These are phyloP conservation scores for Bettongia penicillata DNA, from an alignment of 2,113 vertebrate genomes.

Conservation along the genomic window DNA sequence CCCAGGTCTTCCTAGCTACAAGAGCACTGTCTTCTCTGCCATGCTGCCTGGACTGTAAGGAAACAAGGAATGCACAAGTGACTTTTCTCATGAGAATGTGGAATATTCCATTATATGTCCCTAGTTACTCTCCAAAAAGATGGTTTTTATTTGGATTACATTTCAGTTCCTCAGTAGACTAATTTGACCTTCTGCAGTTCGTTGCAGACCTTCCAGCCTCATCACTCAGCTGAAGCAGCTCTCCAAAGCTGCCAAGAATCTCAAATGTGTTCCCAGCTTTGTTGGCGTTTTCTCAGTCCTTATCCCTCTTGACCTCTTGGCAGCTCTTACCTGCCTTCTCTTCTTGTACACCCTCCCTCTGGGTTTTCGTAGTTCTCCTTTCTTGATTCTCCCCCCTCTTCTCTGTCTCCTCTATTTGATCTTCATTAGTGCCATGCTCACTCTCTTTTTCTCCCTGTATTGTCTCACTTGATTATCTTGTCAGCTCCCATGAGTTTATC, in stretches of 20 bases:
- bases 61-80: neutral
- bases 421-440: neutral
- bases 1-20: neutral
- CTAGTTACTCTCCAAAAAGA: neutral
- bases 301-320: neutral
- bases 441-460: neutral
- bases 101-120: neutral
- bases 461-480: neutral
- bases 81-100: neutral
- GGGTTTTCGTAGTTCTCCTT: neutral
- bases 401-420: neutral
- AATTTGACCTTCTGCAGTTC: neutral
- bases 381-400: neutral
- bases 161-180: neutral
- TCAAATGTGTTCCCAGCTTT: too few species aligned
- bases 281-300: neutral
- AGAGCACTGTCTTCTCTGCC: neutral
- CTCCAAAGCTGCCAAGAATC: neutral
- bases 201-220: neutral
- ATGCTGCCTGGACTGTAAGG: neutral
- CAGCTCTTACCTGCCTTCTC: neutral
- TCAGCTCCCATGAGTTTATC: neutral
- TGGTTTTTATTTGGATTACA: neutral
- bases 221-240: neutral
- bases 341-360: neutral